A percentile compares a stretch with the other conserved stretches of the same genome.
Evolutionary conservation across 2,888 invertebrate species (phyloP).

Genomic region (Lepidocyrtinus sp.): DNA sequence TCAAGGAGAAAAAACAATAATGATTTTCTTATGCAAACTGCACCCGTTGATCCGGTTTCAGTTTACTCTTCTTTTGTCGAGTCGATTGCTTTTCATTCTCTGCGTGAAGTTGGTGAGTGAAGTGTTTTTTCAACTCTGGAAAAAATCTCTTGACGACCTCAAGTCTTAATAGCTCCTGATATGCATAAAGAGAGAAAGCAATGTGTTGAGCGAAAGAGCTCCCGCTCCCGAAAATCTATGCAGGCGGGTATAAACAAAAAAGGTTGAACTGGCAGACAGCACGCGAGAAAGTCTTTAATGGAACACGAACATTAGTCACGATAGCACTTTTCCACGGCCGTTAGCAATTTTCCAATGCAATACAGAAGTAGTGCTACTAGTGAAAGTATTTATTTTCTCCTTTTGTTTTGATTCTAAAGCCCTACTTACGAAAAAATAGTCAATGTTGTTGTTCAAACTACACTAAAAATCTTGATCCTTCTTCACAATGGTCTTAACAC

Average conservation of each 20-base stretch:
- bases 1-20: slow-evolving; percentile 35
- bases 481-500: slow-evolving; percentile 10
- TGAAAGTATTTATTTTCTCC: slow-evolving; percentile 56
- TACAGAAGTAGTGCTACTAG: slow-evolving; percentile 26
- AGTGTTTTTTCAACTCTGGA: slow-evolving; percentile 30
- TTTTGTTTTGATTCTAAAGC: slow-evolving; percentile 47
- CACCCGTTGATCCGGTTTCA: slow-evolving; percentile 48
- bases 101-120: slow-evolving; percentile 13
- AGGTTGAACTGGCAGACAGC: slow-evolving; percentile 48
- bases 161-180: slow-evolving; percentile 50
- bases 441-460: slow-evolving; percentile 35
- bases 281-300: slow-evolving; percentile 68
- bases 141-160: slow-evolving; percentile 50
- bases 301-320: slow-evolving; percentile 64
- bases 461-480: slow-evolving; percentile 40
- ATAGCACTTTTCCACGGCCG: slow-evolving; percentile 63
- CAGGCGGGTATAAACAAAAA: slow-evolving; percentile 34
- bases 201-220: slow-evolving; percentile 4
- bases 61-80: slow-evolving; percentile 16
- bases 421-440: slow-evolving; percentile 37
- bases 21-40: slow-evolving; percentile 58
- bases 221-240: neutral
- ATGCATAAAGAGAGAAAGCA: slow-evolving; percentile 30
- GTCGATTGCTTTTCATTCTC: slow-evolving; percentile 9
- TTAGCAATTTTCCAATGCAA: slow-evolving; percentile 60